Percentiles rank a stretch among this genome's conserved stretches.
Evolutionary conservation across 2,797 vertebrate species (phyloP).

Genomic region (Oreortyx pictus): DNA sequence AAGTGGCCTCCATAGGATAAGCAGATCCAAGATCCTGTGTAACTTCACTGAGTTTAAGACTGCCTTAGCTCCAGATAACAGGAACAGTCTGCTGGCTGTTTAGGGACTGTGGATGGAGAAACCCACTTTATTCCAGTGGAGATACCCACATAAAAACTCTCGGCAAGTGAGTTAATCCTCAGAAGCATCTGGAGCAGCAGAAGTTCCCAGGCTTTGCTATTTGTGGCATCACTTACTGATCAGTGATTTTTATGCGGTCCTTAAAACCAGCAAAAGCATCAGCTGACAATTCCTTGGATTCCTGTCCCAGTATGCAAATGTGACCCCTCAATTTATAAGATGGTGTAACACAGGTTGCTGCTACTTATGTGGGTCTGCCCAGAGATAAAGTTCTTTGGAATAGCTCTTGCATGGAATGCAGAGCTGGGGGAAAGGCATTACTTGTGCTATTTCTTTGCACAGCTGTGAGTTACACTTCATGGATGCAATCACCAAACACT

Average conservation of each 20-base stretch:
- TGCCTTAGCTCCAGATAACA: not conserved
- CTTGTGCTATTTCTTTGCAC: not conserved
- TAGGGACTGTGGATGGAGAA: not conserved
- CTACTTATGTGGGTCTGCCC: not conserved
- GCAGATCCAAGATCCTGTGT: not conserved
- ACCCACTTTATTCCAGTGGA: not conserved
- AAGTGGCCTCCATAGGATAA: not conserved
- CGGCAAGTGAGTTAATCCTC: conserved; percentile 38
- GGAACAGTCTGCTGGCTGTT: not conserved
- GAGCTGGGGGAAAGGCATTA: not conserved
- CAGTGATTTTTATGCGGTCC: not conserved
- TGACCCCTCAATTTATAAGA: not conserved
- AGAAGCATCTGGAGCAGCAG: conserved; percentile 38
- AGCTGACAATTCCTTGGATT: not conserved
- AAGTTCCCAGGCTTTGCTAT: conserved; percentile 19
- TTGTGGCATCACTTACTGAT: conserved; percentile 1
- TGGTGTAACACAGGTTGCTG: not conserved
- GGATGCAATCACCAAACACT: not conserved
- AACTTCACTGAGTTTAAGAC: not conserved
- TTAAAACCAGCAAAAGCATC: not conserved
- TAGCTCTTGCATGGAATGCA: not conserved
- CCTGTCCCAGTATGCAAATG: not conserved
- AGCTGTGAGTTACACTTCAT: conserved; percentile 15
- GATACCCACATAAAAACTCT: not conserved
- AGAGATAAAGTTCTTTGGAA: not conserved